These are phyloP conservation scores for Nannoperca australis DNA, from an alignment of 2,797 vertebrate species.

Conservation along the genomic window DNA sequence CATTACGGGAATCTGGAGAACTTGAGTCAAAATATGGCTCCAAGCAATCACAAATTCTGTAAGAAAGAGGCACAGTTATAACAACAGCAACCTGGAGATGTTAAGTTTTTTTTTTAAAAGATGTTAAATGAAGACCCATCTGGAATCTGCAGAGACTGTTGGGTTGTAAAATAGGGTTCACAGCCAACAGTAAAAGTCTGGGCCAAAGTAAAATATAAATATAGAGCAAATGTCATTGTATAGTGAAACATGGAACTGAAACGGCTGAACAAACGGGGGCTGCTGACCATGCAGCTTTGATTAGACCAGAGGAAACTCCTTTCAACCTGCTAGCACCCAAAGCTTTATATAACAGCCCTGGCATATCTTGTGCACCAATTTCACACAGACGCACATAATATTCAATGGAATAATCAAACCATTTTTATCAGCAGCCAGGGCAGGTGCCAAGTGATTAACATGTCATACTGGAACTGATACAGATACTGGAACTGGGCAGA, in stretches of 20 bases:
- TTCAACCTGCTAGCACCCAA: neutral
- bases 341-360: slow-evolving; percentile 41
- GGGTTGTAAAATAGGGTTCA: neutral
- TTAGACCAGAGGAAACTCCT: slow-evolving; percentile 1
- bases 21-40: slow-evolving; percentile 79
- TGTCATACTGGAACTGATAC: too few species aligned
- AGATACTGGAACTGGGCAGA: neutral
- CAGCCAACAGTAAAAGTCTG: neutral
- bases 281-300: slow-evolving; percentile 9
- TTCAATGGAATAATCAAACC: slow-evolving; percentile 29
- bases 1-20: slow-evolving; percentile 84
- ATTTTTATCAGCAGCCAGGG: neutral
- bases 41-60: slow-evolving; percentile 86
- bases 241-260: slow-evolving; percentile 53
- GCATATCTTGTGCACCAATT: neutral
- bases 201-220: slow-evolving; percentile 12
- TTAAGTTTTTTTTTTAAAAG: neutral
- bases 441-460: slow-evolving; percentile 35
- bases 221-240: slow-evolving; percentile 35
- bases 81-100: slow-evolving; percentile 38
- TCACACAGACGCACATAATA: neutral
- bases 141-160: neutral
- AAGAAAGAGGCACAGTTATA: slow-evolving; percentile 83
- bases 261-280: slow-evolving; percentile 50
- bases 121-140: neutral